Conservation (phyloP, 2,113 vertebrate species). For the Rhynchomys soricoides region DNA sequence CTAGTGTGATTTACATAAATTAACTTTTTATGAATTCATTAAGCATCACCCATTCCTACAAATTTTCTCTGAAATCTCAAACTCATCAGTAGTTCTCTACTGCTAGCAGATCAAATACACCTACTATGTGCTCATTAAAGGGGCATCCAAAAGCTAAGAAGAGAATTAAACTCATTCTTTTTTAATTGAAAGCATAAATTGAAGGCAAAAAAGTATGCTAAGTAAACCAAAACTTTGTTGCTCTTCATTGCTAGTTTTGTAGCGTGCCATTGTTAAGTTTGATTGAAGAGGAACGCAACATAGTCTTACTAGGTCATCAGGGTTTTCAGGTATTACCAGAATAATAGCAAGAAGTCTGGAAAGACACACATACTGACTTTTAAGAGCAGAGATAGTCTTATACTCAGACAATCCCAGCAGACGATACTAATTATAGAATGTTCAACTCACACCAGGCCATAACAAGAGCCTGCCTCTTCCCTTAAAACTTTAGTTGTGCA, state of each 20-base stretch:
- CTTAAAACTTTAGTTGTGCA: not conserved
- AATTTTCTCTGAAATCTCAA: not conserved
- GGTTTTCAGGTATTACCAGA: not conserved
- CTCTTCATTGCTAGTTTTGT: not conserved
- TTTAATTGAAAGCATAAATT: not conserved
- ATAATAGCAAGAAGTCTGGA: not conserved
- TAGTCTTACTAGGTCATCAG: not conserved
- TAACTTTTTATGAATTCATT: constrained; percentile 14
- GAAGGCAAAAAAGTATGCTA: not conserved
- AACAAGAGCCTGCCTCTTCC: not conserved
- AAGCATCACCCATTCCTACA: not conserved
- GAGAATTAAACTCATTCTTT: not conserved
- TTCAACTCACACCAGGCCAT: constrained; percentile 1
- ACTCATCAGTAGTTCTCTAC: not conserved
- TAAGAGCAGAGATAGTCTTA: not conserved
- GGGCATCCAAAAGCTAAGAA: not conserved
- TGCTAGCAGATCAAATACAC: not conserved
- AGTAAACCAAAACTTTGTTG: constrained; percentile 18
- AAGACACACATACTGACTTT: not conserved
- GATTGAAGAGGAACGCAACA: not conserved
- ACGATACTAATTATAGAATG: not conserved
- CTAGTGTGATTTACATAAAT: not conserved
- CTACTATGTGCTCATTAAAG: not conserved
- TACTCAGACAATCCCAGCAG: not conserved
- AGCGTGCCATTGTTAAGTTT: constrained; percentile 31